Percentiles rank a stretch among this genome's conserved stretches.
Conservation (phyloP, 2,113 vertebrate species). For the Pardalotus punctatus region DNA sequence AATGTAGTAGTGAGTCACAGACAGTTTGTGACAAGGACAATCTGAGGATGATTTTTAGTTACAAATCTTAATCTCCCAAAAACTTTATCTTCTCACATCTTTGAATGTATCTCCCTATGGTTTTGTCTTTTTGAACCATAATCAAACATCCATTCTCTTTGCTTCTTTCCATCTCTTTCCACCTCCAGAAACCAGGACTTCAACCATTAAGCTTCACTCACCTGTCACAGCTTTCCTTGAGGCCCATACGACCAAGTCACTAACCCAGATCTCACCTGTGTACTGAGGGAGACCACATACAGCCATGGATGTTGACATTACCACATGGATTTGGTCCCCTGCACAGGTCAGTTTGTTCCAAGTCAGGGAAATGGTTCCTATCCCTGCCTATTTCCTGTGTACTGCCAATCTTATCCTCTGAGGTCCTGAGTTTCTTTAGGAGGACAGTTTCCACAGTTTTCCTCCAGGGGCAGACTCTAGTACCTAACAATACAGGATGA, state of each 20-base stretch:
- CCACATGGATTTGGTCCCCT: not conserved
- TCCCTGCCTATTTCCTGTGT: not conserved
- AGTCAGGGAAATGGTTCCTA: not conserved
- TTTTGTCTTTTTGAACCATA: not conserved
- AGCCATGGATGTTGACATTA: not conserved
- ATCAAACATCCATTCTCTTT: not conserved
- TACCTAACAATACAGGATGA: not conserved
- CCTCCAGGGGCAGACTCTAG: not conserved
- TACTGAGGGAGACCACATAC: not conserved
- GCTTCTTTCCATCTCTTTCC: not conserved
- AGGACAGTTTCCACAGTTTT: not conserved
- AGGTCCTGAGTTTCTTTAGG: not conserved
- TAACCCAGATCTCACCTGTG: not conserved
- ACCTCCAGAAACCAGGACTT: not conserved
- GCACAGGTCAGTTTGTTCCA: not conserved
- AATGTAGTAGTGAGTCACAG: not conserved
- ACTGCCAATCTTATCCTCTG: not conserved
- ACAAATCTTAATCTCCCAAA: not conserved
- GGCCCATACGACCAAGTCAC: not conserved
- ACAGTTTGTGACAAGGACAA: not conserved
- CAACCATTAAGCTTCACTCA: fast-evolving
- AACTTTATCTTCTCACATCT: not conserved
- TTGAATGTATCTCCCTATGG: not conserved
- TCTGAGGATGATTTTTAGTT: not conserved
- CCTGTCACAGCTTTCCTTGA: not conserved